Evolutionary conservation across 2,888 invertebrate genomes (phyloP), one percentile per base, ranked within the genome.

Genomic region (Orthosia incerta): DNA sequence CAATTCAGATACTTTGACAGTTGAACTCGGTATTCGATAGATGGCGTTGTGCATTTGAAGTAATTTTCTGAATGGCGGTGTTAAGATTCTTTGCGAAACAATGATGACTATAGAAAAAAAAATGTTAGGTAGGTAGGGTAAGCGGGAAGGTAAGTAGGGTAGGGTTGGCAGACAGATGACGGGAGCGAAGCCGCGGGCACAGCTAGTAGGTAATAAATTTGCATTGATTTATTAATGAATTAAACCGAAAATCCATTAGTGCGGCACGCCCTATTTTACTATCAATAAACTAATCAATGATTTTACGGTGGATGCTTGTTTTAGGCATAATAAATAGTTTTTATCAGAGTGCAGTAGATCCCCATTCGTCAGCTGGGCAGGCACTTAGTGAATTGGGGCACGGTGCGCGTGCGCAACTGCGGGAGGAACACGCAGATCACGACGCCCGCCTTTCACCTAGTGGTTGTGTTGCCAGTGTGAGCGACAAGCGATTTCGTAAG

Each of bases 351-450:
- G 74, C 84, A 91, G 89, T 89, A 89, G 89, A 90, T 89, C 85
- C 88, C 89, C 90, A 93, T 94, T 92, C 91, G 91, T 94, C 93
- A 92, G 87, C 84, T 80, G 84, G 81, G 83, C 86, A 88, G 87
- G 90, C 94, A 94, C 93, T 94, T 93, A 93, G 89, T 65, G 85
- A 93, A 93, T 90, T 92, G 88, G 93, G 92, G 86, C 90, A 80
- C 85, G 65, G 80, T 84, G 89, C 83, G 90, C 89, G 88, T 82
- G 90, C 86, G 89, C 90, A 80, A 82, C 88, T 84, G 87, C 88
- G 83, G 88, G 79, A 84, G 86, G 84, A 84, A 82, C 87, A 83
- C 87, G 85, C 87, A 74, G 76, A 82, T 82, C 82, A 87, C 85
- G 85, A 86, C 71, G 79, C 68, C 86, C 87, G 90, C 89, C 91